Evolutionary conservation across 2,797 vertebrate species (phyloP).

Genomic region (Alauda arvensis): DNA sequence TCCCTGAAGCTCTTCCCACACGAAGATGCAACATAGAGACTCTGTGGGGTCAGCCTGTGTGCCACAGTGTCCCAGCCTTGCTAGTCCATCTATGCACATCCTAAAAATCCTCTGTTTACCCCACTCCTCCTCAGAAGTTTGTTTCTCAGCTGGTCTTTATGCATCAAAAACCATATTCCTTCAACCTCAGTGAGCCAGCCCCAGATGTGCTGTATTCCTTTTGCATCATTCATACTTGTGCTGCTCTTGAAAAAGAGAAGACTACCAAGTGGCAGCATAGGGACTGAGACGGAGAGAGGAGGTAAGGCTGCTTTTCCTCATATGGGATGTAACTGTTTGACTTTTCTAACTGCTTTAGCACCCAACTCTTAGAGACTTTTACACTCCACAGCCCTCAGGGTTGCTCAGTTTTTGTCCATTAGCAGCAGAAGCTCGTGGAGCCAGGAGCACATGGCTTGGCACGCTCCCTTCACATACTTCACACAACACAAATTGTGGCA

Average conservation of each 20-base stretch:
- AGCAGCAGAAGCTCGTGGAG: not conserved
- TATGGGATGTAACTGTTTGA: not conserved
- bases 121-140: not conserved
- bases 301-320: not conserved
- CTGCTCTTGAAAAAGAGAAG: not conserved
- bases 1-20: not conserved
- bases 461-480: not conserved
- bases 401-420: not conserved
- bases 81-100: not conserved
- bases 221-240: not conserved
- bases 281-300: not conserved
- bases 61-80: not conserved
- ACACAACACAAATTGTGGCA: not conserved
- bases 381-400: not conserved
- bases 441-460: not conserved
- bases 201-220: not conserved
- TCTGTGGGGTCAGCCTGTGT: not conserved
- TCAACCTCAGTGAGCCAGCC: not conserved
- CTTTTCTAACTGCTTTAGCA: not conserved
- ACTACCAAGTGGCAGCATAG: not conserved
- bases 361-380: not conserved
- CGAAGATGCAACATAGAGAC: not conserved
- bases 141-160: not conserved
- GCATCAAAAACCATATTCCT: not conserved
- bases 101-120: not conserved